A percentile compares a stretch with the other conserved stretches of the same genome.
phyloP scores from a whole-genome alignment of 2,888 invertebrate genomes.

The Rhimphoctona megacephalus region DNA sequence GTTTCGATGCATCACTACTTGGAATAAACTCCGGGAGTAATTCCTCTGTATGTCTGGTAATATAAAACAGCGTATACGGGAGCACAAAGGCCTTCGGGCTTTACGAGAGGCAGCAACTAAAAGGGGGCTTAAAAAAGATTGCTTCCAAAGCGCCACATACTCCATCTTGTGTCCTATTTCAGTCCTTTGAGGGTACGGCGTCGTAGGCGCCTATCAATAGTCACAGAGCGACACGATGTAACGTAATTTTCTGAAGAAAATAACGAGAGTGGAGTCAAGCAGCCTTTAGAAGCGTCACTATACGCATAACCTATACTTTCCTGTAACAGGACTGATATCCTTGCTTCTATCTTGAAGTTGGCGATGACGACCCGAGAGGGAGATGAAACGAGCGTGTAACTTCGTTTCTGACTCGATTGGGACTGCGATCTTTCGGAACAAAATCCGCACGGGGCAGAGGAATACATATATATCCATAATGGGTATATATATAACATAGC shows the following conservation, averaged over 20 bases:
- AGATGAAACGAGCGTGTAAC: constrained; percentile 77
- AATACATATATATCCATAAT: neutral
- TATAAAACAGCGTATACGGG: constrained; percentile 28
- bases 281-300: constrained; percentile 54
- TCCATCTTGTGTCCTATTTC: constrained; percentile 29
- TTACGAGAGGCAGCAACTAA: constrained; percentile 12
- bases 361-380: constrained; percentile 72
- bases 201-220: constrained; percentile 67
- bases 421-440: constrained; percentile 76
- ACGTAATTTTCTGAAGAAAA: constrained; percentile 77
- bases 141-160: constrained; percentile 46
- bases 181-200: constrained; percentile 15
- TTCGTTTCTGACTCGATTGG: constrained; percentile 78
- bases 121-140: constrained; percentile 60
- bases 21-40: neutral
- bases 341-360: constrained; percentile 37
- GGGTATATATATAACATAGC: neutral
- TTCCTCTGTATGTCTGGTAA: constrained; percentile 30
- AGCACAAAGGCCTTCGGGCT: constrained; percentile 47
- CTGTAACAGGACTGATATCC: constrained; percentile 60
- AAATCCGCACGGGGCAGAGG: constrained; percentile 47
- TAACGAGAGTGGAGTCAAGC: constrained; percentile 70
- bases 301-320: constrained; percentile 26
- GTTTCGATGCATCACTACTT: constrained; percentile 1
- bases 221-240: constrained; percentile 69